These are phyloP conservation scores for human (Homo sapiens) DNA, from an alignment of 2,113 vertebrate species.

Conservation along the genomic window DNA sequence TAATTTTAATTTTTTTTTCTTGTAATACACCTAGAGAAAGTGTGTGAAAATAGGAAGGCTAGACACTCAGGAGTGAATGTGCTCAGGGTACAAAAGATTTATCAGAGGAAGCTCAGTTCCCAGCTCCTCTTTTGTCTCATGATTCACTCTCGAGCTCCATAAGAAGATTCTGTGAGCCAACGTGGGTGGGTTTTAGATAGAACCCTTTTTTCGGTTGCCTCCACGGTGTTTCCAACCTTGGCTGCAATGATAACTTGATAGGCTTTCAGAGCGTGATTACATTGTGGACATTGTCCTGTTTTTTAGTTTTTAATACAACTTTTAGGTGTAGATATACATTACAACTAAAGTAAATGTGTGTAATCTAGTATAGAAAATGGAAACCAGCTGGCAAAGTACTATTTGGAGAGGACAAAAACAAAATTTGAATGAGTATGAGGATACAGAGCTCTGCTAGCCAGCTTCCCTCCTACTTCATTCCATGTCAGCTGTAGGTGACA, in stretches of 20 bases:
- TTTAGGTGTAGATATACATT: background rate
- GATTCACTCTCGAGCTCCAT: background rate
- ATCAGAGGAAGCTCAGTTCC: background rate
- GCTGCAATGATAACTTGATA: background rate
- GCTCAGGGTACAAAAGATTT: background rate
- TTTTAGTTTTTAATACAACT: background rate
- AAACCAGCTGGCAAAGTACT: background rate
- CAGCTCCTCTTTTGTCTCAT: background rate
- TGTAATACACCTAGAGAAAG: background rate
- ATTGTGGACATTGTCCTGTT: background rate
- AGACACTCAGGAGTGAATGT: background rate
- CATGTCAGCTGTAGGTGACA: background rate
- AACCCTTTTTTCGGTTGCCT: background rate
- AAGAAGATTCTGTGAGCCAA: background rate
- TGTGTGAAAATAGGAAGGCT: background rate
- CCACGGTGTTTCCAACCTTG: background rate
- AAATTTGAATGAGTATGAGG: background rate
- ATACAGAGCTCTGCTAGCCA: rapidly evolving
- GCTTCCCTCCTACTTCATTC: too few species aligned
- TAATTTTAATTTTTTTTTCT: too few species aligned
- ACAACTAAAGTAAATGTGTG: background rate
- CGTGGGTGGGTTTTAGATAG: background rate
- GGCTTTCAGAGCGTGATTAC: background rate
- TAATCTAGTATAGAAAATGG: background rate
- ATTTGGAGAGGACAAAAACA: background rate